These are phyloP conservation scores for Halichoerus grypus DNA, from an alignment of 2,113 vertebrate species.

Conservation along the genomic window DNA sequence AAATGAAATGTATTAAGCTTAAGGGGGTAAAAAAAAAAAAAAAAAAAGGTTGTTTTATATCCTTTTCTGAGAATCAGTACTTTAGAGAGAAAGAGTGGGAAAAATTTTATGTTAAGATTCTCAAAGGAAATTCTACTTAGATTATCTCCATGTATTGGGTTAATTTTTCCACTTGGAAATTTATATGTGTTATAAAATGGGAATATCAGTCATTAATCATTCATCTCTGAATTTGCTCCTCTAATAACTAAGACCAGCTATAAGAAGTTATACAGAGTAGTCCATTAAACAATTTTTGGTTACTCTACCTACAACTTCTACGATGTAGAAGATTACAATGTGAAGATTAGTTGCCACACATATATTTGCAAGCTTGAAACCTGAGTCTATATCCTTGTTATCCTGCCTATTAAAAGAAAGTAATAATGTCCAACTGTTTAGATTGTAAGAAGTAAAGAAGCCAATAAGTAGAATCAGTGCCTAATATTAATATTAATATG, in stretches of 20 bases:
- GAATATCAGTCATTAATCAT: neutral
- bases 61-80: neutral
- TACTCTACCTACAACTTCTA: neutral
- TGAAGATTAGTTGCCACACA: neutral
- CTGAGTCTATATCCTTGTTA: neutral
- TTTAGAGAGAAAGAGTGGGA: neutral
- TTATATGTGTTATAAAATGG: neutral
- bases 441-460: neutral
- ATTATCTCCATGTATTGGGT: neutral
- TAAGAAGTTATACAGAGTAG: neutral
- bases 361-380: neutral
- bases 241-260: neutral
- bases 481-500: neutral
- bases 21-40: neutral
- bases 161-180: neutral
- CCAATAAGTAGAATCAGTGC: neutral
- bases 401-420: neutral
- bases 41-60: neutral
- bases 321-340: neutral
- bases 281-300: neutral
- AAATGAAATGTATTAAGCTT: neutral
- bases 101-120: neutral
- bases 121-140: neutral
- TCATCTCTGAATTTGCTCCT: neutral
- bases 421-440: neutral